These are phyloP conservation scores for Hydrozoanthus gracilis DNA, from an alignment of 92 coral and sea anemone species.

Conservation along the genomic window DNA sequence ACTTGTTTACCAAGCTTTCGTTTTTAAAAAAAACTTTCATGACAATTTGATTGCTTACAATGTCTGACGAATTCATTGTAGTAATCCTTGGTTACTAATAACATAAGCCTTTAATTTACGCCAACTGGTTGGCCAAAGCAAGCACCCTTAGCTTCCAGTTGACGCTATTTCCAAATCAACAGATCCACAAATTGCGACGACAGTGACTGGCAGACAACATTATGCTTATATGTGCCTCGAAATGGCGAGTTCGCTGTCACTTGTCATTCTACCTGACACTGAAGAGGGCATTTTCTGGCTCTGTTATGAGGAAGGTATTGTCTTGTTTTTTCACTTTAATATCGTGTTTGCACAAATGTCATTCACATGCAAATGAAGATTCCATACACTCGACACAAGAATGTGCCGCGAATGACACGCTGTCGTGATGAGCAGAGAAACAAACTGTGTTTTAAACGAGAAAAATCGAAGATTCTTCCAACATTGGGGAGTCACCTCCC, in stretches of 20 bases:
- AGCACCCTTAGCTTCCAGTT: not conserved
- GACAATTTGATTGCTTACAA: not conserved
- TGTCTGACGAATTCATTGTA: slow-evolving; percentile 15
- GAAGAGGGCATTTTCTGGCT: not conserved
- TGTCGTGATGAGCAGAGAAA: not conserved
- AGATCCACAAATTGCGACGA: not conserved
- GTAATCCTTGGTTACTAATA: slow-evolving; percentile 4
- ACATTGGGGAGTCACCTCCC: not conserved
- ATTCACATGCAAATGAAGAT: slow-evolving; percentile 40
- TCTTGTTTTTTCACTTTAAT: not conserved
- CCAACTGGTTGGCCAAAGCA: not conserved
- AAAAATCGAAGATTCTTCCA: not conserved
- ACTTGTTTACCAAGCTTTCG: no score
- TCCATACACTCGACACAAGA: slow-evolving; percentile 25
- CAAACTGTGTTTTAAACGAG: not conserved
- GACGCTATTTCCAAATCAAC: not conserved
- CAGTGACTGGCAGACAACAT: not conserved
- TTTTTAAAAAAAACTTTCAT: not conserved
- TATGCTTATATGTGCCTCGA: not conserved
- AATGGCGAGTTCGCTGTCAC: not conserved
- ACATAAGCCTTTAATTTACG: slow-evolving; percentile 16
- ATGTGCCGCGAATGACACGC: not conserved
- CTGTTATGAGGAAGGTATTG: slow-evolving; percentile 21
- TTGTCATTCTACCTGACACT: slow-evolving; percentile 24
- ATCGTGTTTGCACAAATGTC: slow-evolving; percentile 16